Percentiles rank a stretch among this genome's conserved stretches.
Evolutionary conservation across 2,888 invertebrate genomes (phyloP).

Genomic region (Chorisops tibialis): DNA sequence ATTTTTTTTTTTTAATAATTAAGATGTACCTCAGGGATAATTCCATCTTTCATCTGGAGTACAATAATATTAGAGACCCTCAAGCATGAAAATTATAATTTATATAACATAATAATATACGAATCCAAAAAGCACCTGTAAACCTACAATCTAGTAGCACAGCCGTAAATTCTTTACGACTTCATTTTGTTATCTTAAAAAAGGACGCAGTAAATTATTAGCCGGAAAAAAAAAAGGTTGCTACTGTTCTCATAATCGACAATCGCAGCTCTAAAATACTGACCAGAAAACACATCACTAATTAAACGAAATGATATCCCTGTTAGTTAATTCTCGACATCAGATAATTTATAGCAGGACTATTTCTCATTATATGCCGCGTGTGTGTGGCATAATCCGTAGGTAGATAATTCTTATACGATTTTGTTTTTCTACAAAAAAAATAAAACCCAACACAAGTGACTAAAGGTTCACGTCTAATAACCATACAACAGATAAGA

Average conservation of each 20-base stretch:
- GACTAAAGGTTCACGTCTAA: slow-evolving; percentile 12
- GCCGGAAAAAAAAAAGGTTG: too few relatives aligned
- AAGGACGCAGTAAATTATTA: slow-evolving; percentile 11
- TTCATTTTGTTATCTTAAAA: neutral
- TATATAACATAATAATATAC: too few relatives aligned
- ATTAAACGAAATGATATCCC: slow-evolving; percentile 19
- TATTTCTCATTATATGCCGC: slow-evolving; percentile 23
- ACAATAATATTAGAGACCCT: too few relatives aligned
- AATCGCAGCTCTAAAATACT: neutral
- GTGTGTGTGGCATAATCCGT: slow-evolving; percentile 20
- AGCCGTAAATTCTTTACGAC: neutral
- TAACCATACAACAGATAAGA: slow-evolving; percentile 20
- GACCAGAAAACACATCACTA: slow-evolving; percentile 21
- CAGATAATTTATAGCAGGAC: slow-evolving; percentile 27
- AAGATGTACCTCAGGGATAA: too few relatives aligned
- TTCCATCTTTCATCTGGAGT: too few relatives aligned
- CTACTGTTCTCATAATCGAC: neutral
- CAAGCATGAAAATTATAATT: too few relatives aligned
- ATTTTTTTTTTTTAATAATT: too few relatives aligned
- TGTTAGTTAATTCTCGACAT: slow-evolving; percentile 16
- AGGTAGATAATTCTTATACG: neutral
- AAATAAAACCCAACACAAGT: neutral
- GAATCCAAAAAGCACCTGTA: slow-evolving; percentile 5
- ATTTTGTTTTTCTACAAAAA: neutral
- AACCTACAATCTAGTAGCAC: slow-evolving; percentile 7